Evolutionary conservation across 2,113 vertebrate species (phyloP).

Genomic region (Polypterus bichir): DNA sequence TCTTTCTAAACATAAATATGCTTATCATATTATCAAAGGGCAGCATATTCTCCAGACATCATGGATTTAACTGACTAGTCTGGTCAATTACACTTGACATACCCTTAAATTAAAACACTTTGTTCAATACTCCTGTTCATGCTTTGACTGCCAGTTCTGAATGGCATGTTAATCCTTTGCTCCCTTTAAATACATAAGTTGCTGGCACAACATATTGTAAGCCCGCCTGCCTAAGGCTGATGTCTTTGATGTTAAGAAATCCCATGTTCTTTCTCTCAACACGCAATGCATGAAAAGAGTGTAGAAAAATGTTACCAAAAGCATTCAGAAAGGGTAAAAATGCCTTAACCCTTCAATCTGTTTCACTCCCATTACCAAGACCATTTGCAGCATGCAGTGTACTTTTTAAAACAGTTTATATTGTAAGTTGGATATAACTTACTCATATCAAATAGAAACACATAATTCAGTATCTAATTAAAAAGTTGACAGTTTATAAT

Average conservation of each 20-base stretch:
- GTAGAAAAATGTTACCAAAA: slow-evolving; percentile 1
- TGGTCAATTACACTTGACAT: neutral
- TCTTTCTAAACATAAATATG: too few relatives aligned
- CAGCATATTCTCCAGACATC: too few relatives aligned
- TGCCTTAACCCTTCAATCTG: too few relatives aligned
- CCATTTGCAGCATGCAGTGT: too few relatives aligned
- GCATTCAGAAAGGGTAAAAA: too few relatives aligned
- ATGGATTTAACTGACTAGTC: neutral
- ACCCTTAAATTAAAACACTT: slow-evolving; percentile 1
- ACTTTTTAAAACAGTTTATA: too few relatives aligned
- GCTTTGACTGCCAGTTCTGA: slow-evolving; percentile 14
- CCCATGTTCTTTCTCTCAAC: neutral
- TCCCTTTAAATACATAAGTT: slow-evolving; percentile 16
- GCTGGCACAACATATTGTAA: slow-evolving; percentile 8
- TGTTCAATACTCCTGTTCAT: slow-evolving; percentile 12
- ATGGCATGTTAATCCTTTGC: slow-evolving; percentile 11
- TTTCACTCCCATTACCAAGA: too few relatives aligned
- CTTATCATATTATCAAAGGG: too few relatives aligned
- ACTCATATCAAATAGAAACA: too few relatives aligned
- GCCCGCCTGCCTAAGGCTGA: slow-evolving; percentile 5
- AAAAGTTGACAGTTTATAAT: too few relatives aligned
- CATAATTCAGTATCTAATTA: too few relatives aligned
- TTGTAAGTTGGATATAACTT: too few relatives aligned
- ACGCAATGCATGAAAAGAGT: slow-evolving; percentile 13
- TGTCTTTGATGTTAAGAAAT: slow-evolving; percentile 17